phyloP scores from a whole-genome alignment of 2,797 vertebrate species.

The Chanos chanos region DNA sequence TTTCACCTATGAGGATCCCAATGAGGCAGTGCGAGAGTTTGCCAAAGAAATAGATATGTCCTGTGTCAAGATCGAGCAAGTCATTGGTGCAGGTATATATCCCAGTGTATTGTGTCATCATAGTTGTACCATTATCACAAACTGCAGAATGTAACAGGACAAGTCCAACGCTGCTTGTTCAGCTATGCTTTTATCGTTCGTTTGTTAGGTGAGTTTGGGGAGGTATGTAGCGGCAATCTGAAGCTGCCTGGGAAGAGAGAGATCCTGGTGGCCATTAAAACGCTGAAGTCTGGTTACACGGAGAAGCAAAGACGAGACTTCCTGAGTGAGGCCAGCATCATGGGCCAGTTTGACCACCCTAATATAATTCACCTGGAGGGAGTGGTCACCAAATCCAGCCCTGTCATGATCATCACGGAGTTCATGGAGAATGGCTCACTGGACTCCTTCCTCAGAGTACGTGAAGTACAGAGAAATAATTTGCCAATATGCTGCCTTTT shows the following conservation, averaged over 20 bases:
- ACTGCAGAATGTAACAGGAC: constrained; percentile 2
- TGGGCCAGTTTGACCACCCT: constrained; percentile 88
- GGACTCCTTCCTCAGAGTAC: constrained; percentile 85
- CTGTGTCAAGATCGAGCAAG: constrained; percentile 96
- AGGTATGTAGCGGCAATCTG: constrained; percentile 86
- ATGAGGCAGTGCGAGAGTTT: constrained; percentile 93
- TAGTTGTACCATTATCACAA: not conserved
- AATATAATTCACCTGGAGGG: constrained; percentile 88
- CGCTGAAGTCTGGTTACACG: constrained; percentile 82
- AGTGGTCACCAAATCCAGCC: constrained; percentile 84
- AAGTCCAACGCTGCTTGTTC: not conserved
- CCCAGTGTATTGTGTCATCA: not conserved
- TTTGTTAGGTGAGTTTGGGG: constrained; percentile 81
- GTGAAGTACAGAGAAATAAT: constrained; percentile 10
- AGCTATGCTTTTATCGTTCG: constrained; percentile 17
- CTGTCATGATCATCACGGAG: constrained; percentile 88
- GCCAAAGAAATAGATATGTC: constrained; percentile 96
- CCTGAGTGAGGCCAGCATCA: constrained; percentile 86
- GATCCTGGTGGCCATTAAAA: constrained; percentile 88
- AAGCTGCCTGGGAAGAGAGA: constrained; percentile 86
- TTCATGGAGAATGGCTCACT: constrained; percentile 90
- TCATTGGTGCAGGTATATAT: constrained; percentile 90
- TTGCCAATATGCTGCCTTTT: no score
- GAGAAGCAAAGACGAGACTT: constrained; percentile 87
- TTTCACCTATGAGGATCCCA: constrained; percentile 95